Conservation (phyloP, 2,113 vertebrate species). For the Grammomys surdaster region DNA sequence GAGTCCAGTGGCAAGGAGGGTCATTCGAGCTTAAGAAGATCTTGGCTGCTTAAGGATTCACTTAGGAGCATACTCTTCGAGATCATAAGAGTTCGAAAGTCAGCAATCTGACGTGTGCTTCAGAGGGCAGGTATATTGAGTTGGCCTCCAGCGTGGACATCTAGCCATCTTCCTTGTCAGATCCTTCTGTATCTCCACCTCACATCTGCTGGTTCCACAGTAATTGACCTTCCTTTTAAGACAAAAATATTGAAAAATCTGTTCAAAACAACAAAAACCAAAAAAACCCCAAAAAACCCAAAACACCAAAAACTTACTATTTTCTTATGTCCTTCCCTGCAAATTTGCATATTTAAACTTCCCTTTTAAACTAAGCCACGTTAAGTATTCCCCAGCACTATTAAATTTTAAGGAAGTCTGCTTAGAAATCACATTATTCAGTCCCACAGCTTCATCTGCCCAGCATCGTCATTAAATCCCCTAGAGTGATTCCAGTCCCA, state of each 20-base stretch:
- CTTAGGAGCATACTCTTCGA: slow-evolving; percentile 57
- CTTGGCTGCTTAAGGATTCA: slow-evolving; percentile 57
- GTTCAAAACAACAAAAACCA: too few relatives aligned
- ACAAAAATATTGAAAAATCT: slow-evolving; percentile 4
- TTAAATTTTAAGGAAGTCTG: slow-evolving; percentile 63
- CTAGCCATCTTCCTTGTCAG: slow-evolving; percentile 28
- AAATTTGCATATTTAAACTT: slow-evolving; percentile 51
- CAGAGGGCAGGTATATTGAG: slow-evolving; percentile 60
- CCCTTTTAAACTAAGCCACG: slow-evolving; percentile 54
- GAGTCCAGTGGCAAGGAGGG: slow-evolving; percentile 18
- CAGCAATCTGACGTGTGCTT: slow-evolving; percentile 73
- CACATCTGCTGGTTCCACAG: neutral
- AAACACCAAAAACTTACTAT: neutral
- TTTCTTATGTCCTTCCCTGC: slow-evolving; percentile 24
- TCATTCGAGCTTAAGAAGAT: slow-evolving; percentile 45
- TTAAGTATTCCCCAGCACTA: slow-evolving; percentile 65
- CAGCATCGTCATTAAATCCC: slow-evolving; percentile 77
- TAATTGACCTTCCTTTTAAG: slow-evolving; percentile 47
- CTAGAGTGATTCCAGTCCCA: slow-evolving; percentile 79
- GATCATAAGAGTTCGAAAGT: slow-evolving; percentile 70
- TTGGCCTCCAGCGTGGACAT: slow-evolving; percentile 66
- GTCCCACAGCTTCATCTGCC: slow-evolving; percentile 57
- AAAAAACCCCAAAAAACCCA: too few relatives aligned
- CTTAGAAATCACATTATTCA: slow-evolving; percentile 64
- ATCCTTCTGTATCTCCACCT: neutral